These are phyloP conservation scores for Choristoneura fumiferana DNA, from an alignment of 1,140 invertebrate species.

Conservation along the genomic window DNA sequence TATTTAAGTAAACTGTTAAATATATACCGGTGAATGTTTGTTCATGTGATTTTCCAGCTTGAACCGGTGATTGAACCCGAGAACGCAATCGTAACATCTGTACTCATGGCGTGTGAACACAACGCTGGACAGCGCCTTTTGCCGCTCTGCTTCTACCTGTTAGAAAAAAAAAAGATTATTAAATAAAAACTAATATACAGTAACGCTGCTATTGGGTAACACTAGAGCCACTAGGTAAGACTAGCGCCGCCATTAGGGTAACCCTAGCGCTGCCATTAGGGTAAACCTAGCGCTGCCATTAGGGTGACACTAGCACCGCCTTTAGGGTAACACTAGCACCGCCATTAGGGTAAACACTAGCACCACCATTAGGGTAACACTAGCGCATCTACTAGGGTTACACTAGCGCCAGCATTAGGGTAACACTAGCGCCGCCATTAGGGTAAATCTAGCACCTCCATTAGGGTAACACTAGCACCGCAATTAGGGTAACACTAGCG, in stretches of 20 bases:
- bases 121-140: slow-evolving; percentile 25
- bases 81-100: slow-evolving; percentile 44
- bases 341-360: too few species aligned
- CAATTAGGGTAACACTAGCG: too few species aligned
- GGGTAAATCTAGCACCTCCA: too few species aligned
- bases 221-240: too few species aligned
- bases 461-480: too few species aligned
- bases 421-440: too few species aligned
- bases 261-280: background rate
- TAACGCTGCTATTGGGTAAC: too few species aligned
- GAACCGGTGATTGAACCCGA: slow-evolving; percentile 59
- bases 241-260: too few species aligned
- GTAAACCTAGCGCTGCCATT: background rate
- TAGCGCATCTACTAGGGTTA: too few species aligned
- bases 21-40: slow-evolving; percentile 50
- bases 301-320: background rate
- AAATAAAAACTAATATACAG: too few species aligned
- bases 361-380: too few species aligned
- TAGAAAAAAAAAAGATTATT: background rate
- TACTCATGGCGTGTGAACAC: slow-evolving; percentile 45
- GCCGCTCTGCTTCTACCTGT: slow-evolving; percentile 46
- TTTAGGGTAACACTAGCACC: background rate
- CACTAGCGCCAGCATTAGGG: too few species aligned
- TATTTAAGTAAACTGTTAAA: background rate
- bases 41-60: slow-evolving; percentile 58